phyloP scores from a whole-genome alignment of 2,888 invertebrate genomes.

The Elegia similella region DNA sequence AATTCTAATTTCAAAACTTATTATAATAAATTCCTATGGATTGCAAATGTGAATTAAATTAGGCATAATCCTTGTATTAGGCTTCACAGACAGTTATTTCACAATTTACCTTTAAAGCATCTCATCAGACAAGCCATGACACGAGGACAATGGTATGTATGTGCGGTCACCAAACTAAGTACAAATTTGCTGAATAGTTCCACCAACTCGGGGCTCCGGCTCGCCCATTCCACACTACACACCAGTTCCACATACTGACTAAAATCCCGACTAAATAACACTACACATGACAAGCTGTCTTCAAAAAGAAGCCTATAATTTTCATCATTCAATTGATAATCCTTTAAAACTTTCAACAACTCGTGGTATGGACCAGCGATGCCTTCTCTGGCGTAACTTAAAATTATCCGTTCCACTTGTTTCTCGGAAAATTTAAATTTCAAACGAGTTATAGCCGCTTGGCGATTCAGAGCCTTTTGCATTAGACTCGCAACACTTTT shows the following conservation, averaged over 20 bases:
- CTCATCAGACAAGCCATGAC: constrained; percentile 61
- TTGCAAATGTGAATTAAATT: constrained; percentile 1
- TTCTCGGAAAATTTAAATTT: constrained; percentile 65
- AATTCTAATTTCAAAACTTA: no score
- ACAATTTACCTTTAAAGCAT: constrained; percentile 62
- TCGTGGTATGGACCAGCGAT: constrained; percentile 68
- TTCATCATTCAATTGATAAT: constrained; percentile 62
- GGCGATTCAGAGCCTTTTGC: constrained; percentile 67
- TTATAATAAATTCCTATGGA: no score
- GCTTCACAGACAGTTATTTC: no score
- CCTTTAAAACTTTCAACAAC: constrained; percentile 67
- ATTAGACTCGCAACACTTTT: constrained; percentile 70
- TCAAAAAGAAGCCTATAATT: constrained; percentile 65
- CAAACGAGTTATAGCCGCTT: constrained; percentile 58
- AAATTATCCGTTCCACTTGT: constrained; percentile 70
- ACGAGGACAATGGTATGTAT: constrained; percentile 66
- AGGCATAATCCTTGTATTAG: not conserved
- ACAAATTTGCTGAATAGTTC: constrained; percentile 60
- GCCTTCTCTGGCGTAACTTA: constrained; percentile 57
- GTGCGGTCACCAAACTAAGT: constrained; percentile 65
- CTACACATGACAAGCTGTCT: constrained; percentile 65
- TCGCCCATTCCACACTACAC: constrained; percentile 64
- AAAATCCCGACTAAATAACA: constrained; percentile 59
- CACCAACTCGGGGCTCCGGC: constrained; percentile 51
- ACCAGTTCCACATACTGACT: constrained; percentile 63